phyloP scores from a whole-genome alignment of 1,140 invertebrate species.

The Holotrichia oblita region DNA sequence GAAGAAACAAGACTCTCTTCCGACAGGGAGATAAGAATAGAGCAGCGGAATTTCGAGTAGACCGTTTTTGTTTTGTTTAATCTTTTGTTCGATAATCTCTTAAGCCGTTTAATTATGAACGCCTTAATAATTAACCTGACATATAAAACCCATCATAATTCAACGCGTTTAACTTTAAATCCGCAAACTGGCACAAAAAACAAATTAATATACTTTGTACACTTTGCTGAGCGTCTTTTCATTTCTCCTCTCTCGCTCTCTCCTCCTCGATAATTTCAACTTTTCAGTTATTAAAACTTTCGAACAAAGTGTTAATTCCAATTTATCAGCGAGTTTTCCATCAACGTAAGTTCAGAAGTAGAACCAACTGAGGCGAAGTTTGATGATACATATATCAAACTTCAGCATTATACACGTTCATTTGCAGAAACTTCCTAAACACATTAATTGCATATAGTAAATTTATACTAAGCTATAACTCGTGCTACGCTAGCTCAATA shows the following conservation, averaged over 20 bases:
- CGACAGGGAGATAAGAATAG: not conserved
- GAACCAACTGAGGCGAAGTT: not conserved
- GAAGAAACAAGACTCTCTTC: not conserved
- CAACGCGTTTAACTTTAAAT: constrained; percentile 28
- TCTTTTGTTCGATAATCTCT: constrained; percentile 23
- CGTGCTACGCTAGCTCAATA: not conserved
- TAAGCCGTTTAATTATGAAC: constrained; percentile 30
- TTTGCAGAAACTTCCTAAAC: constrained; percentile 35
- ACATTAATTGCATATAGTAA: constrained; percentile 31
- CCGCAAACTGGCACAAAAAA: constrained; percentile 28
- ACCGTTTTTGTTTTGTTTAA: not conserved
- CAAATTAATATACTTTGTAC: constrained; percentile 30
- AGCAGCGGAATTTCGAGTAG: not conserved
- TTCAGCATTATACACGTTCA: constrained; percentile 26
- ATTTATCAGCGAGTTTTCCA: constrained; percentile 35
- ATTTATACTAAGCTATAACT: not conserved
- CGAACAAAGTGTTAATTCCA: constrained; percentile 33
- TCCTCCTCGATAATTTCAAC: constrained; percentile 19
- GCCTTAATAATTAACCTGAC: constrained; percentile 26
- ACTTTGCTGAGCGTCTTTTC: not conserved
- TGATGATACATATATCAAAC: constrained; percentile 36
- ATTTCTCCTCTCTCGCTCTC: not conserved
- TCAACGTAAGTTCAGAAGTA: constrained; percentile 31
- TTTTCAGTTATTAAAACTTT: constrained; percentile 35
- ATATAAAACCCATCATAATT: constrained; percentile 37